Base-by-base conservation (phyloP, 2,888 invertebrate species). In the Pilophorus perplexus region DNA sequence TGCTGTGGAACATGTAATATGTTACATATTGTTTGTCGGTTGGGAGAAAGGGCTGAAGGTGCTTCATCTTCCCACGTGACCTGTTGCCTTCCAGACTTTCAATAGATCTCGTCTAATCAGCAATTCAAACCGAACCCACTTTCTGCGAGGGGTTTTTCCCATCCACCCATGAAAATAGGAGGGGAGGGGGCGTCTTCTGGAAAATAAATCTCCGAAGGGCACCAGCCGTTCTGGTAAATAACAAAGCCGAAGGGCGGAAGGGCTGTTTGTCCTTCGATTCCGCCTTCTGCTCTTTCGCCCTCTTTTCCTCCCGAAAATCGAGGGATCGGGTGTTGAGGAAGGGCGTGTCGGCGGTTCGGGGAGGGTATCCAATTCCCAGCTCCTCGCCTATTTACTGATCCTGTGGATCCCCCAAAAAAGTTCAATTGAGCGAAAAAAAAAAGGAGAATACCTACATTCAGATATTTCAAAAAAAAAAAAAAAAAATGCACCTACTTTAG, bases 81-180 rank as follows among this genome's bases (percentile, higher is more conserved):
- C 44, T 59, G 59, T 59, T 59, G 59, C 59, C 44, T 59, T 42
- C 59, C 59, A 59, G 59, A 42, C 44, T 59, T 50, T 64, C 64
- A 52, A 64, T 64, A 64, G 50, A 64, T 64, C 64, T 64, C 52
- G 64, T 64, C 64, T 52, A 64, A 64, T 64, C 64, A 64, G 64
- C 64, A 64, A 64, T 64, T 64, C 64, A 64, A 64, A 64, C 64
- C 42, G 59, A 59, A 44, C 59, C n/a, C 59, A 59, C 59, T 59
- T 59, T 40, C 59, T 44, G 23, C 25, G 25, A 25, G 25, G 37
- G 37, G 38, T 16, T n/a, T n/a, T n/a, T n/a, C n/a, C n/a, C n/a
- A n/a, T n/a, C n/a, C n/a, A n/a, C n/a, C n/a, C n/a, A n/a, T n/a
- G n/a, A n/a, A n/a, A n/a, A n/a, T n/a, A n/a, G n/a, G n/a, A n/a